Base-by-base conservation (phyloP, 2,888 invertebrate genomes). In the Disparrhopalites patrizii region DNA sequence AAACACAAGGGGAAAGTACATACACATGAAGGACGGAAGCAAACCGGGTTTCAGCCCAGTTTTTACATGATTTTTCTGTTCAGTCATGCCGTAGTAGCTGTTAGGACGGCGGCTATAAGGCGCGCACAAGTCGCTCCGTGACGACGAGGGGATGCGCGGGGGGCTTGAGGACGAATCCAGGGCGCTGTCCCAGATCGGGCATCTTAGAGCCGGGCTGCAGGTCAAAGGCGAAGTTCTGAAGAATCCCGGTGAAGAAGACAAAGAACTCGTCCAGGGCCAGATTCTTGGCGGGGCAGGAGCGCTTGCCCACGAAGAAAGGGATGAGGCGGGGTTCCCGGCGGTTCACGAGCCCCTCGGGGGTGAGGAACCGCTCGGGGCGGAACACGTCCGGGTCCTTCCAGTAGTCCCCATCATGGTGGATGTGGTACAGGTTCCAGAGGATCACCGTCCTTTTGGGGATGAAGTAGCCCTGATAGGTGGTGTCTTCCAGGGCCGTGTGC, bases 121-220 rank as follows among this genome's bases (percentile, higher is more conserved):
- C n/a, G n/a, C n/a, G n/a, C n/a, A n/a, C 88, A 0, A 87, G 81
- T 25, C 86, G 81, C 0, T 91, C 91, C 0, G 81, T 81, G 33
- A 84, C 82, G 30, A 88, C 86, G 76, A 88, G 82, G 69, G 84
- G 82, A 75, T 88, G 84, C 82, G 89, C 82, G 70, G 83, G 61
- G 10, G 61, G 61, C 27, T 61, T 61, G 36, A 61, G 15, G n/a
- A 73, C 68, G 20, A 73, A 72, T 31, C 71, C 71, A 15, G 71
- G 62, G 54, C 73, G 55, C 13, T 69, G 73, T 0, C 71, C 70
- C 20, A 73, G 54, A 51, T 73, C 58, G 2, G 73, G 75, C 3
- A 47, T 18, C 2, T 68, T 56, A 36, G 68, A 54, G 43, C 68
- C 63, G 13, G 73, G 72, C 60, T 70, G 67, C 54, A 75, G 67